A percentile compares a stretch with the other conserved stretches of the same genome.
phyloP scores from a whole-genome alignment of 1,140 invertebrate species.

The Globodera rostochiensis region DNA sequence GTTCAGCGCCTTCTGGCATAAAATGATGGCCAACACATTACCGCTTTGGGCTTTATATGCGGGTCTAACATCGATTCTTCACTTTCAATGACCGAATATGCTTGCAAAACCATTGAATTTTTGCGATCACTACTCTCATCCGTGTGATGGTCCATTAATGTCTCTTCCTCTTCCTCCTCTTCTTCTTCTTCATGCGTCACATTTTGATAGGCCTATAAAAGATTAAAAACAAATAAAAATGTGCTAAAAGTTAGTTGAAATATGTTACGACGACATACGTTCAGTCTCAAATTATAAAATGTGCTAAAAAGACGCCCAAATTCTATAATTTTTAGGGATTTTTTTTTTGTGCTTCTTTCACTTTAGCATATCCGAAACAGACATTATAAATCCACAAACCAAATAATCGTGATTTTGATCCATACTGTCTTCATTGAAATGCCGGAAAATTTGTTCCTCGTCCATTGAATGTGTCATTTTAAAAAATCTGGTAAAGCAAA shows the following conservation, averaged over 20 bases:
- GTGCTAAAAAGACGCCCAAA: too few relatives aligned
- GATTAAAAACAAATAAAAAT: slow-evolving; percentile 22
- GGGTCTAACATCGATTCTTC: slow-evolving; percentile 32
- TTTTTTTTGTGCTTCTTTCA: too few relatives aligned
- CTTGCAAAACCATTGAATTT: slow-evolving; percentile 29
- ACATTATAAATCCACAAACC: background rate
- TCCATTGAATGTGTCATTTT: slow-evolving; percentile 13
- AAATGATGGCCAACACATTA: background rate
- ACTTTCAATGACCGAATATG: slow-evolving; percentile 24
- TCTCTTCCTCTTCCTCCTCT: background rate
- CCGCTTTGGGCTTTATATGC: slow-evolving; percentile 25
- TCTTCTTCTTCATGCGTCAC: background rate
- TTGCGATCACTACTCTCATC: slow-evolving; percentile 4
- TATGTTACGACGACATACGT: too few relatives aligned
- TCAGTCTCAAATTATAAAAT: slow-evolving; percentile 8
- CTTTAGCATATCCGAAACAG: too few relatives aligned
- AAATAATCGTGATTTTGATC: slow-evolving; percentile 22
- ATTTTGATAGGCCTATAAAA: slow-evolving; percentile 20
- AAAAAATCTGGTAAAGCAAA: too few relatives aligned
- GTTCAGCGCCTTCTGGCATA: background rate
- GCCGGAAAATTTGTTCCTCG: slow-evolving; percentile 33
- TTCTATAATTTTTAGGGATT: too few relatives aligned
- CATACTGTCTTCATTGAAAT: slow-evolving; percentile 33
- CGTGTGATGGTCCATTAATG: background rate
- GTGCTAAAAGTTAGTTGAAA: too few relatives aligned